These are phyloP conservation scores for Acleris holmiana DNA, from an alignment of 2,888 invertebrate genomes.

Conservation along the genomic window DNA sequence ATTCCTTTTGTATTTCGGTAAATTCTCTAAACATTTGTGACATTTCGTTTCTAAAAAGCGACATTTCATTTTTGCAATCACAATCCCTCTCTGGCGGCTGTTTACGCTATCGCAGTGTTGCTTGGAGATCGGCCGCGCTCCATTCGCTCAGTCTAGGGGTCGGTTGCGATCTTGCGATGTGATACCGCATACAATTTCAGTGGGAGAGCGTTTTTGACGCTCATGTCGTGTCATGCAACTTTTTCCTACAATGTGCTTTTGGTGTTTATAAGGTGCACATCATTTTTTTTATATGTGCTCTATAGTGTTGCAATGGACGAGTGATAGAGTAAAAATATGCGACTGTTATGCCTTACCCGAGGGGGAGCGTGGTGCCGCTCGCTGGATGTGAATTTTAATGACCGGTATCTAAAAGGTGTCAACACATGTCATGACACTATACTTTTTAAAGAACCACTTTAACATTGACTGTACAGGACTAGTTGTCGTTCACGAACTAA, in stretches of 20 bases:
- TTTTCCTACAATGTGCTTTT: slow-evolving; percentile 1
- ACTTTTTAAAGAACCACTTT: no score
- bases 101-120: neutral
- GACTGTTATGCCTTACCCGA: no score
- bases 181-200: neutral
- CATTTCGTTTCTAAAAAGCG: neutral
- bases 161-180: neutral
- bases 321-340: no score
- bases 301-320: no score
- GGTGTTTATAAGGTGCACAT: no score
- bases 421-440: no score
- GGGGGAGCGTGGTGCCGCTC: no score
- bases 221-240: neutral
- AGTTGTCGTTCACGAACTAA: no score
- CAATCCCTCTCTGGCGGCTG: slow-evolving; percentile 3
- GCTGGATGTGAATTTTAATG: no score
- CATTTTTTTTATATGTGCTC: no score
- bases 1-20: neutral
- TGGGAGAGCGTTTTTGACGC: neutral
- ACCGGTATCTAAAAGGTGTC: no score
- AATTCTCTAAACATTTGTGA: neutral
- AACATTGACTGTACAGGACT: no score
- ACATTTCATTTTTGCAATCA: neutral
- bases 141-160: neutral
- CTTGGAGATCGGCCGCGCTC: neutral